These are phyloP conservation scores for Phrynocephalus guinanensis DNA, from an alignment of 2,797 vertebrate genomes.

Conservation along the genomic window DNA sequence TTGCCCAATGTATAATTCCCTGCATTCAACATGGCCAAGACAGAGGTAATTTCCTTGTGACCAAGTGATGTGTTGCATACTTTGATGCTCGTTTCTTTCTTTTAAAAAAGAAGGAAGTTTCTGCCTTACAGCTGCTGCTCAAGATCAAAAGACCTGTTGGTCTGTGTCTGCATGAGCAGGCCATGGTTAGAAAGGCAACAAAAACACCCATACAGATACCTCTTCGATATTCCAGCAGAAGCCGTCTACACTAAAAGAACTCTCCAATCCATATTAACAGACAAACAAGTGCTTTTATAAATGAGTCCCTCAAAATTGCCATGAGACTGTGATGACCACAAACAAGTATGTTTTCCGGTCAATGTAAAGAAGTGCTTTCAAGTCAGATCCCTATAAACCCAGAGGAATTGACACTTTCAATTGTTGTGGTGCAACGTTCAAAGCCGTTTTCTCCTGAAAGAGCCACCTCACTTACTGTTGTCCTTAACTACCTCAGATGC, in stretches of 20 bases:
- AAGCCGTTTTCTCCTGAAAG: background rate
- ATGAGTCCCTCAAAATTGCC: background rate
- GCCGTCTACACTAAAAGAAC: too few species aligned
- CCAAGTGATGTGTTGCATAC: slow-evolving; percentile 40
- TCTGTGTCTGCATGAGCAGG: background rate
- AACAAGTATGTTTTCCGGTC: background rate
- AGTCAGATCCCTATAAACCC: background rate
- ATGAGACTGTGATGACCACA: background rate
- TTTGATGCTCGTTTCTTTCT: slow-evolving; percentile 34
- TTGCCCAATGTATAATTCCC: slow-evolving; percentile 40
- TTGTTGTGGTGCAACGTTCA: too few species aligned
- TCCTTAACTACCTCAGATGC: too few species aligned
- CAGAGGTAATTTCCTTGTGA: background rate
- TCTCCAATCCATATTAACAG: background rate
- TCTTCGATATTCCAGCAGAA: background rate
- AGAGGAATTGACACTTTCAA: background rate
- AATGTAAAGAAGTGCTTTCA: background rate
- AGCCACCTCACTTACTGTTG: background rate
- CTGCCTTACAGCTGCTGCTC: slow-evolving; percentile 60
- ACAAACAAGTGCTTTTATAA: background rate
- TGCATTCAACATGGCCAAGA: slow-evolving; percentile 25
- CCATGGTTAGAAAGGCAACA: background rate
- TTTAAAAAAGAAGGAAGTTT: background rate
- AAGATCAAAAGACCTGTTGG: too few species aligned
- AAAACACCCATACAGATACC: too few species aligned